Evolutionary conservation across 2,888 invertebrate genomes (phyloP).

Genomic region (Raillietiella orientalis): DNA sequence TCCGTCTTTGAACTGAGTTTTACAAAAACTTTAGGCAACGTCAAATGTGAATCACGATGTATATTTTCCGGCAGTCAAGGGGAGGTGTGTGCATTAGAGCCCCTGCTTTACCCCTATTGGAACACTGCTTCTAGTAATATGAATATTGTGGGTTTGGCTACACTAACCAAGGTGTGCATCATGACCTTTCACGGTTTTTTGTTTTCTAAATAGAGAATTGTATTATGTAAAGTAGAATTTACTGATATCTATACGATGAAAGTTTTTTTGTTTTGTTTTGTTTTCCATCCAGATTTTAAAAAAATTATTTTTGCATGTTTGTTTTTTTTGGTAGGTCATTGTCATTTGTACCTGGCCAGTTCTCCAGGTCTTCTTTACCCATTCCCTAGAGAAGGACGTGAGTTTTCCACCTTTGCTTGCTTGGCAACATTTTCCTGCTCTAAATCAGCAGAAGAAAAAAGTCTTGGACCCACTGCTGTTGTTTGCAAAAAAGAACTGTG

Average conservation of each 20-base stretch:
- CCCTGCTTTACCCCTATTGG: constrained; percentile 22
- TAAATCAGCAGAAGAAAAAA: constrained; percentile 25
- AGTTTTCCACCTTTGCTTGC: constrained; percentile 57
- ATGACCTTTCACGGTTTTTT: constrained; percentile 6
- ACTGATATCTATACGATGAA: too few species aligned
- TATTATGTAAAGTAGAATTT: too few species aligned
- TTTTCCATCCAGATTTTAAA: neutral
- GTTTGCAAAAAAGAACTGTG: constrained; percentile 45
- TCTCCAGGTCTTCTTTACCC: constrained; percentile 40
- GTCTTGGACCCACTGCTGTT: constrained; percentile 56
- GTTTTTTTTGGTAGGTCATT: constrained; percentile 21
- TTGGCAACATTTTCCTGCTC: constrained; percentile 68
- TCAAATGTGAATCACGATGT: constrained; percentile 64
- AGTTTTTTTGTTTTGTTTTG: neutral
- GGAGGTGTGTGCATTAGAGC: constrained; percentile 49
- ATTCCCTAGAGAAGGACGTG: constrained; percentile 27
- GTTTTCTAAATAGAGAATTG: too few species aligned
- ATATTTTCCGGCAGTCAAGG: constrained; percentile 89
- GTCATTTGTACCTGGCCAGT: constrained; percentile 42
- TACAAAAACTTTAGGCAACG: constrained; percentile 50
- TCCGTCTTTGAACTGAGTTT: constrained; percentile 82
- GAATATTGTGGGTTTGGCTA: constrained; percentile 64
- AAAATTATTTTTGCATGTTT: too few species aligned
- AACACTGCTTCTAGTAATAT: constrained; percentile 28
- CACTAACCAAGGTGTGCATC: constrained; percentile 44